Base-by-base conservation (phyloP, 2,888 invertebrate genomes). In the Sarcophaga variegata region DNA sequence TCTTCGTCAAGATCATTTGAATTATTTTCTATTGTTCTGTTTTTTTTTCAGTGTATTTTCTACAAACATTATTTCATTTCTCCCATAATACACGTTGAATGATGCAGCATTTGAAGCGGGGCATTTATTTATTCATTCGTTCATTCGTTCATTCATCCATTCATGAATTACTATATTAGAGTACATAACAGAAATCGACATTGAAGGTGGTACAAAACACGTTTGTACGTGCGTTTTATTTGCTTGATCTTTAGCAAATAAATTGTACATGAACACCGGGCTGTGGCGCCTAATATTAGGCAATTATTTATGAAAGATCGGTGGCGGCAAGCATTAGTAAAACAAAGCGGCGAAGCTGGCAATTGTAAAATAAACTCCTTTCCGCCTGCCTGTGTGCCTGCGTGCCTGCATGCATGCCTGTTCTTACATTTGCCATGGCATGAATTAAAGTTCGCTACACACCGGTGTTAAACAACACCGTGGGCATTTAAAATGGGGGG, bases 281-380 rank as follows among this genome's bases (percentile, higher is more conserved):
- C 67, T 82, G 25, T 86, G 88, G 86, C 88, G 88, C 88, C 88
- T 86, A 86, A 88, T 80, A 88, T 88, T 88, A 86, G 83, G 86
- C 88, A 88, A 88, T 88, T 88, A 88, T 86, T 86, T 88, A 85
- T 60, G 49, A 78, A 80, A 64, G 85, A 81, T 63, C 70, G 66
- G 70, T 74, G 84, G 77, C 81, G 81, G 78, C 63, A 63, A 69
- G 75, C 69, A 82, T 76, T 76, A 82, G 64, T 70, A 59, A 66
- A 8, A 60, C n/a, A 49, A 45, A 37, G 37, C 5, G 37, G 17
- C 37, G 25, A 70, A 54, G 63, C 10, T 37, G 37, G 54, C 70
- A 54, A 8, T 10, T 17, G 20, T 37, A 47, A 69, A 49, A 20
- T 20, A 20, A 69, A 49, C 47, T 49, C 20, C 49, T 14, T 37